Base-by-base conservation (phyloP, 2,797 vertebrate genomes). In the Helicolenus hilgendorfi region DNA sequence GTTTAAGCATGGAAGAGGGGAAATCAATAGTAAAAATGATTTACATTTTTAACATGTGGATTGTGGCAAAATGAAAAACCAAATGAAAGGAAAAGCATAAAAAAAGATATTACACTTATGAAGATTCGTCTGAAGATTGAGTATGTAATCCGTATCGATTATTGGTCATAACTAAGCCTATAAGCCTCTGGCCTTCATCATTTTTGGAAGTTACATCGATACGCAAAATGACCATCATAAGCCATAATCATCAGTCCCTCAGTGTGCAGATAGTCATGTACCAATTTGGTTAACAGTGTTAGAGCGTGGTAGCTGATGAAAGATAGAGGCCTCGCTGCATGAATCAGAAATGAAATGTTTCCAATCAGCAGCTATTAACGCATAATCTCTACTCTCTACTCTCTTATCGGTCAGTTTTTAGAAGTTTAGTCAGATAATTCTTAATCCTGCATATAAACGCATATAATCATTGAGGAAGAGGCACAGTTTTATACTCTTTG, bases 11-110 rank as follows among this genome's bases (percentile, higher is more conserved):
- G 56, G 11, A 81, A 45, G 2, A 81, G 36, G 73, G 36, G 56
- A 86, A 94, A 87, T 93, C 81, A 11, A 91, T 88, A 27, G 64
- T 22, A 77, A 89, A 88, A 90, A 86, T 59, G 2, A 84, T 81
- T 88, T 81, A 78, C 41, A 75, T 77, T 85, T 87, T 87, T 77
- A 88, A 88, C 76, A 86, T 72, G 79, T 75, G 59, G 49, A 85
- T 81, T 87, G 73, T 53, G 63, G 69, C 22, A 1, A 15, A 69
- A 71, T 58, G 14, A 33, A 67, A 71, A 78, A 36, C 4, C 6
- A 65, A 75, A 89, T 5, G 22, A 83, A 67, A 78, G 4, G 5
- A 81, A 59, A 53, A 38, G 1, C 5, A 64, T 14, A 68, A 49
- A 35, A 78, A 11, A 8, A 53, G 1, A 20, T 24, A 56, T 41